phyloP scores from a whole-genome alignment of 2,113 vertebrate genomes.

The Oenanthe oenanthe region DNA sequence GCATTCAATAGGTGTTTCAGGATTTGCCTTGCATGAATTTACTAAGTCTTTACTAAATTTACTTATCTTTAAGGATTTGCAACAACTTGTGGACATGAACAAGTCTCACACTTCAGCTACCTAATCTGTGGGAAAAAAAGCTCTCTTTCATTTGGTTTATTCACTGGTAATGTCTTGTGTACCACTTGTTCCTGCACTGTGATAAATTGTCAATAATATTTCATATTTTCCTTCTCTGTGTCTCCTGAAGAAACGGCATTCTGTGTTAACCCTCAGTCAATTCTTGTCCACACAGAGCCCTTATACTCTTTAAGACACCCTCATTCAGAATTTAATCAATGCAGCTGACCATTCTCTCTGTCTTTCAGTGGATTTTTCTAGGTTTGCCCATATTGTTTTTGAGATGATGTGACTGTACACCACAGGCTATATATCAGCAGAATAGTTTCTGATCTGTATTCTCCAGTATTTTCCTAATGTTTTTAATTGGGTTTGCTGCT shows the following conservation, averaged over 20 bases:
- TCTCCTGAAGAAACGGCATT: neutral
- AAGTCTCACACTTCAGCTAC: neutral
- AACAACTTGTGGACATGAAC: neutral
- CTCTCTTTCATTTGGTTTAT: neutral
- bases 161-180: fast-evolving
- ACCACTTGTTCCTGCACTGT: neutral
- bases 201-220: neutral
- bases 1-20: neutral
- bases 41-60: neutral
- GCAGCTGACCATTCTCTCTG: neutral
- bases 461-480: neutral
- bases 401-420: neutral
- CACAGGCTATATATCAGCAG: neutral
- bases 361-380: neutral
- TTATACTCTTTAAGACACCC: neutral
- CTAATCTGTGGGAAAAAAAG: neutral
- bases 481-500: neutral
- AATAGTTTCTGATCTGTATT: neutral
- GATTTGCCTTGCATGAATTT: neutral
- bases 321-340: neutral
- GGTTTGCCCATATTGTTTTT: neutral
- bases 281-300: neutral
- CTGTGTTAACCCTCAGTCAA: neutral
- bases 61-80: neutral
- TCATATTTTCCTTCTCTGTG: neutral